Evolutionary conservation across 2,888 invertebrate genomes (phyloP).

Genomic region (Trachelus troglodyta): DNA sequence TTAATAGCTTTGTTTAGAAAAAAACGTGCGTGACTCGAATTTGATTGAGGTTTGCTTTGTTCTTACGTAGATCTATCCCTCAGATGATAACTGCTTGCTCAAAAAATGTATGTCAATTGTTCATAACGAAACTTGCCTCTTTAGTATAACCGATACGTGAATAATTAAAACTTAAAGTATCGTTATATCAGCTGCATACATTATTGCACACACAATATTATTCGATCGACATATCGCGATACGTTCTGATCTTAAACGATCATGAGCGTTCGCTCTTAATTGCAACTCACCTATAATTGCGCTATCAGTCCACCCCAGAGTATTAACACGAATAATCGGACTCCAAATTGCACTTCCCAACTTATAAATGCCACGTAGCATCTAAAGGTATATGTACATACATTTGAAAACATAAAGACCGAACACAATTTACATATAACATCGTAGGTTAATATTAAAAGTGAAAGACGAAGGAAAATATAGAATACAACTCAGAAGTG

Average conservation of each 20-base stretch:
- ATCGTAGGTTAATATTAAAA: not conserved
- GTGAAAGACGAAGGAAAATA: constrained; percentile 17
- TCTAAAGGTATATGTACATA: constrained; percentile 22
- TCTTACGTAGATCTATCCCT: not conserved
- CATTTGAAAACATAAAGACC: constrained; percentile 22
- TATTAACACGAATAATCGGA: constrained; percentile 21
- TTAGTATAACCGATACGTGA: not conserved
- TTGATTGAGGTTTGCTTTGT: constrained; percentile 8
- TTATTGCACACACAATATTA: constrained; percentile 41
- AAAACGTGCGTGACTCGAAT: constrained; percentile 5
- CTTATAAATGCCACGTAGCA: constrained; percentile 38
- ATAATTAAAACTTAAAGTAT: constrained; percentile 12
- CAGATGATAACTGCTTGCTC: not conserved
- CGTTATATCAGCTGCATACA: constrained; percentile 21
- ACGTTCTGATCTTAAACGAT: constrained; percentile 18
- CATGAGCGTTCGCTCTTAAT: constrained; percentile 15
- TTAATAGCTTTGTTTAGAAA: constrained; percentile 26
- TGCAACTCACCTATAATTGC: constrained; percentile 21
- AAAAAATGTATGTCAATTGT: not conserved
- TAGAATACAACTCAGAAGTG: constrained; percentile 30
- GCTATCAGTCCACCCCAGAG: constrained; percentile 21
- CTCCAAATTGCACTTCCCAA: constrained; percentile 57
- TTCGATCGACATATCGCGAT: constrained; percentile 13
- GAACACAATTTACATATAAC: constrained; percentile 14
- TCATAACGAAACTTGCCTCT: not conserved